These are phyloP conservation scores for Epinephelus lanceolatus DNA, from an alignment of 2,113 vertebrate species.

Conservation along the genomic window DNA sequence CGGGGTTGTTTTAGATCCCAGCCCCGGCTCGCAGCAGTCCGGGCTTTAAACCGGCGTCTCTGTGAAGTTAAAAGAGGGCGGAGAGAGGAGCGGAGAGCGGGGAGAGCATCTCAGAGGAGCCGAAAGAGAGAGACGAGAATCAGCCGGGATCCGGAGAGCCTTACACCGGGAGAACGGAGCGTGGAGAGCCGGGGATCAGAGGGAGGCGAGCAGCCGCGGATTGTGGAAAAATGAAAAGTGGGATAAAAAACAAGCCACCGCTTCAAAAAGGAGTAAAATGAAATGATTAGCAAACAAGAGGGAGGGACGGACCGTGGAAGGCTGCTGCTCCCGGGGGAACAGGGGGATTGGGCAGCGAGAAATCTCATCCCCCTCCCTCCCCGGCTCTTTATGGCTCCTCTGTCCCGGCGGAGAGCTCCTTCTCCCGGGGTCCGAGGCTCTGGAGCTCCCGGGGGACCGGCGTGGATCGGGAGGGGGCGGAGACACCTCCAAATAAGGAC, in stretches of 20 bases:
- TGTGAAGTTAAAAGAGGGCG: slow-evolving; percentile 80
- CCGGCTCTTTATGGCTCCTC: slow-evolving; percentile 82
- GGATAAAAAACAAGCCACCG: slow-evolving; percentile 82
- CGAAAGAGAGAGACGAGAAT: slow-evolving; percentile 13
- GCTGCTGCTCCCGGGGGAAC: slow-evolving; percentile 82
- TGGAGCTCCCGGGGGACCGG: slow-evolving; percentile 76
- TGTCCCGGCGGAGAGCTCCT: slow-evolving; percentile 87
- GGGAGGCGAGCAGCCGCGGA: slow-evolving; percentile 79
- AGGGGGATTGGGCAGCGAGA: slow-evolving; percentile 84
- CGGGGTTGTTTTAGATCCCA: slow-evolving; percentile 83
- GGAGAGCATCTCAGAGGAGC: slow-evolving; percentile 77
- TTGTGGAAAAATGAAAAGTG: slow-evolving; percentile 83
- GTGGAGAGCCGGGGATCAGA: slow-evolving; percentile 81
- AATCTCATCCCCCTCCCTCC: slow-evolving; percentile 82
- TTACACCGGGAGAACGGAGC: slow-evolving; percentile 74
- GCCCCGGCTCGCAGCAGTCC: slow-evolving; percentile 72
- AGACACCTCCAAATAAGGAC: slow-evolving; percentile 74
- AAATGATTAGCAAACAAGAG: slow-evolving; percentile 87
- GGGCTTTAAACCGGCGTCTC: slow-evolving; percentile 67
- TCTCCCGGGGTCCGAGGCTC: slow-evolving; percentile 82
- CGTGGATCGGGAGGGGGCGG: slow-evolving; percentile 71
- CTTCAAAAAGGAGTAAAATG: slow-evolving; percentile 89
- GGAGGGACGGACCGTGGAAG: slow-evolving; percentile 82
- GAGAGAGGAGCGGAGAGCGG: slow-evolving; percentile 74
- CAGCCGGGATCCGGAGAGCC: slow-evolving; percentile 80